A percentile compares a stretch with the other conserved stretches of the same genome.
Evolutionary conservation across 1,140 invertebrate genomes (phyloP).

Genomic region (Lordiphosa clarofinis): DNA sequence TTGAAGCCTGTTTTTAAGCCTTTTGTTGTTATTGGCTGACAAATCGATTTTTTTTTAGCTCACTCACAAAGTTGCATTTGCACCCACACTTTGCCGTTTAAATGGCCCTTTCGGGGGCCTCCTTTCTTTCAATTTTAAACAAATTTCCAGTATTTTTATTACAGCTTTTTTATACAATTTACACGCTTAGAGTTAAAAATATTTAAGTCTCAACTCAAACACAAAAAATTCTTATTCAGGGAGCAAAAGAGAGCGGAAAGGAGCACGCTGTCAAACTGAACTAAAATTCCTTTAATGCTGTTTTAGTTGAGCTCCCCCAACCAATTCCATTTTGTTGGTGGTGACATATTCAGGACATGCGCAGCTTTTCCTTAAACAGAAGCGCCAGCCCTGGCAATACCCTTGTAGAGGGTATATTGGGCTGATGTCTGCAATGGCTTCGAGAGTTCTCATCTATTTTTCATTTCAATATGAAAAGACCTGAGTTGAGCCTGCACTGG

Average conservation of each 20-base stretch:
- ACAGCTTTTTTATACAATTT: constrained; percentile 17
- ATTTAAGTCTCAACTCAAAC: constrained; percentile 26
- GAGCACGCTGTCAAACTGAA: constrained; percentile 70
- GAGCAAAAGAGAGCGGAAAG: constrained; percentile 35
- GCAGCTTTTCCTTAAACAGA: constrained; percentile 5
- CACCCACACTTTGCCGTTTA: too few species aligned
- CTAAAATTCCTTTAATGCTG: constrained; percentile 66
- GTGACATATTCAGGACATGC: constrained; percentile 35
- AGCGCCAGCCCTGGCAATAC: constrained; percentile 16
- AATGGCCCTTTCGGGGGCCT: background rate
- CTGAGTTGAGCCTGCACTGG: constrained; percentile 4
- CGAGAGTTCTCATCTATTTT: too few species aligned
- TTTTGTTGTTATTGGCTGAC: constrained; percentile 68
- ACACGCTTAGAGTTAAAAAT: constrained; percentile 18
- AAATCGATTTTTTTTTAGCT: constrained; percentile 69
- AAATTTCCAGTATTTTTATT: background rate
- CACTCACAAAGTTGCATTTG: constrained; percentile 9
- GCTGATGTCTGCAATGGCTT: too few species aligned
- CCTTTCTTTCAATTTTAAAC: constrained; percentile 7
- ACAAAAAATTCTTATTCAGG: constrained; percentile 26
- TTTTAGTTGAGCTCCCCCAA: constrained; percentile 16
- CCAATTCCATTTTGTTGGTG: constrained; percentile 23
- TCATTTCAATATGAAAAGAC: constrained; percentile 1
- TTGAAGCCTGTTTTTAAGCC: constrained; percentile 38
- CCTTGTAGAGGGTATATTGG: too few species aligned